Evolutionary conservation across 2,797 vertebrate species (phyloP).

Genomic region (Haliaeetus vocifer): DNA sequence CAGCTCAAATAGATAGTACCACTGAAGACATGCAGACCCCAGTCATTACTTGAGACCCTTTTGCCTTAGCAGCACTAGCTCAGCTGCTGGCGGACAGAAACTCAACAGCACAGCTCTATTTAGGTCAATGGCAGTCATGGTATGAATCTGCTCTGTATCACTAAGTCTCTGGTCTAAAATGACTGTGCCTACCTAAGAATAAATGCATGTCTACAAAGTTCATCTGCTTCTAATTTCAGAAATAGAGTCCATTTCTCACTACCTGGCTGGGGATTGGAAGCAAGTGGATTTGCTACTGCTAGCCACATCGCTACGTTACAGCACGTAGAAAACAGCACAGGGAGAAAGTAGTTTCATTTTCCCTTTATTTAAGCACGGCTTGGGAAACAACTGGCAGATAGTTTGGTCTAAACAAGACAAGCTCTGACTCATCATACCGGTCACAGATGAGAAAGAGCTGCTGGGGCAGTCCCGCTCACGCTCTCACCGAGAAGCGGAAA

Average conservation of each 20-base stretch:
- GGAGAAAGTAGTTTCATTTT: neutral
- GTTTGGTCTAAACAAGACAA: neutral
- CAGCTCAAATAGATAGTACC: rapidly evolving
- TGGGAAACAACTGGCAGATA: neutral
- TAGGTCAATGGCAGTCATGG: neutral
- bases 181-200: neutral
- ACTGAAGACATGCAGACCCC: neutral
- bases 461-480: neutral
- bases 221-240: neutral
- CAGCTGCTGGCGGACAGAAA: neutral
- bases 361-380: neutral
- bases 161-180: neutral
- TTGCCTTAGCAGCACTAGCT: neutral
- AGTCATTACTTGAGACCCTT: neutral
- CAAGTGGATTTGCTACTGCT: neutral
- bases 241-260: neutral
- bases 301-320: neutral
- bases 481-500: neutral
- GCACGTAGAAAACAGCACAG: neutral
- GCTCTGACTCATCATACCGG: neutral
- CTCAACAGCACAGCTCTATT: neutral
- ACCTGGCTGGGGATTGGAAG: neutral
- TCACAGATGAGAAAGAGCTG: neutral
- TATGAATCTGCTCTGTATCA: neutral
- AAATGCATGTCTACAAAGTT: neutral